Percentiles rank a stretch among this genome's conserved stretches.
Conservation (phyloP, 2,113 vertebrate species). For the Ochotona princeps region DNA sequence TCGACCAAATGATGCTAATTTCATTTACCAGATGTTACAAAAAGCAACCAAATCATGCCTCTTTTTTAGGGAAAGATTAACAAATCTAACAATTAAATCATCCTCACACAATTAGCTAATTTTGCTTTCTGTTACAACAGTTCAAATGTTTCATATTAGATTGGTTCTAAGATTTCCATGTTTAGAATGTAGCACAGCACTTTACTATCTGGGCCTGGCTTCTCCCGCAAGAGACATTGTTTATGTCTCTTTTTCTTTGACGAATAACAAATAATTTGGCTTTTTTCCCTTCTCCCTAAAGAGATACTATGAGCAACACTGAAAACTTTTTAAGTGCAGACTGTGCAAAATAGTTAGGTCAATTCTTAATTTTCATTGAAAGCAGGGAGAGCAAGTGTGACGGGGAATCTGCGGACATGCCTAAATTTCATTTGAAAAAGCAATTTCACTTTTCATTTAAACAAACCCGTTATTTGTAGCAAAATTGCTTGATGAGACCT, state of each 20-base stretch:
- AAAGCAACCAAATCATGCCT: background rate
- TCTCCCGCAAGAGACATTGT: background rate
- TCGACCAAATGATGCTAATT: slow-evolving; percentile 18
- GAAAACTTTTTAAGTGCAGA: background rate
- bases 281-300: background rate
- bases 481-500: slow-evolving; percentile 53
- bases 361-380: slow-evolving; percentile 65
- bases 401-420: slow-evolving; percentile 30
- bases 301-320: background rate
- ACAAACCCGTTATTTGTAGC: slow-evolving; percentile 54
- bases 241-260: slow-evolving; percentile 46
- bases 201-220: background rate
- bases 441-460: slow-evolving; percentile 67
- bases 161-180: background rate
- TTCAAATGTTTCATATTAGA: background rate
- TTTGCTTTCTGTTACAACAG: slow-evolving; percentile 32
- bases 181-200: background rate
- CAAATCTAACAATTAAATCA: slow-evolving; percentile 19
- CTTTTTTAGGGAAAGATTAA: slow-evolving; percentile 26
- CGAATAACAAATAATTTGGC: slow-evolving; percentile 22
- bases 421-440: slow-evolving; percentile 66
- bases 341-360: slow-evolving; percentile 47
- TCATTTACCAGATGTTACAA: background rate
- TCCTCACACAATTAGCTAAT: background rate
- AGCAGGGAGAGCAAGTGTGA: background rate